A percentile compares a stretch with the other conserved stretches of the same genome.
Evolutionary conservation across 1,140 invertebrate genomes (phyloP).

Genomic region (Procambarus virginalis): DNA sequence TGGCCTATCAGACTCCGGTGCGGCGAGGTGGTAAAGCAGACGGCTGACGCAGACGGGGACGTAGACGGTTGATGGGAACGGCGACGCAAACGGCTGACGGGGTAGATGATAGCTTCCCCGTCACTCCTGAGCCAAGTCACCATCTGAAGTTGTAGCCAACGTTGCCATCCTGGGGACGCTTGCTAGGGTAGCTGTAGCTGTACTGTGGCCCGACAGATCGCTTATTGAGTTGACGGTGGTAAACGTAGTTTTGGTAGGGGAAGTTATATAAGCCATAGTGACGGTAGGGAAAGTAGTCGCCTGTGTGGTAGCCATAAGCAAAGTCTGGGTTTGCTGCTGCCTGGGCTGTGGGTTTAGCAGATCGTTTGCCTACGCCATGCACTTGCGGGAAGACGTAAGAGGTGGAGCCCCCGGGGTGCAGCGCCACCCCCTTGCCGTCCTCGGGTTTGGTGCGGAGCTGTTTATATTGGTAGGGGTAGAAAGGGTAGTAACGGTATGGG

Average conservation of each 20-base stretch:
- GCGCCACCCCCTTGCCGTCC: constrained; percentile 44
- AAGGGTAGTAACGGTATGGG: constrained; percentile 21
- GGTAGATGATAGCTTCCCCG: not conserved
- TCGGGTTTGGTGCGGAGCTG: not conserved
- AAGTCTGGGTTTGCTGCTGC: not conserved
- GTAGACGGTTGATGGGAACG: too few species aligned
- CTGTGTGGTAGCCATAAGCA: not conserved
- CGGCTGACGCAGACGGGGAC: not conserved
- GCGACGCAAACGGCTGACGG: not conserved
- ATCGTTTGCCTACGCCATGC: constrained; percentile 49
- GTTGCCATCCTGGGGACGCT: not conserved
- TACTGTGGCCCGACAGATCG: constrained; percentile 19
- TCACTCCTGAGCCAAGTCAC: not conserved
- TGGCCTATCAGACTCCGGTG: constrained; percentile 25
- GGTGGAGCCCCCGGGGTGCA: constrained; percentile 56
- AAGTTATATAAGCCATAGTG: constrained; percentile 11
- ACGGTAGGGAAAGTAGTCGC: constrained; percentile 4
- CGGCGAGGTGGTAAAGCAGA: not conserved
- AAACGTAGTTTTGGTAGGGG: not conserved
- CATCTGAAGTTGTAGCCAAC: constrained; percentile 45
- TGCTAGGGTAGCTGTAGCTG: constrained; percentile 11
- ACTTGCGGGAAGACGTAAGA: constrained; percentile 55
- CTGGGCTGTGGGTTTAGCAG: not conserved
- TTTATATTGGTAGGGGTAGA: constrained; percentile 14
- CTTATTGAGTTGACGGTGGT: constrained; percentile 24